Percentiles rank a stretch among this genome's conserved stretches.
These are phyloP conservation scores for Ips nitidus DNA, from an alignment of 1,140 invertebrate genomes.

Conservation along the genomic window DNA sequence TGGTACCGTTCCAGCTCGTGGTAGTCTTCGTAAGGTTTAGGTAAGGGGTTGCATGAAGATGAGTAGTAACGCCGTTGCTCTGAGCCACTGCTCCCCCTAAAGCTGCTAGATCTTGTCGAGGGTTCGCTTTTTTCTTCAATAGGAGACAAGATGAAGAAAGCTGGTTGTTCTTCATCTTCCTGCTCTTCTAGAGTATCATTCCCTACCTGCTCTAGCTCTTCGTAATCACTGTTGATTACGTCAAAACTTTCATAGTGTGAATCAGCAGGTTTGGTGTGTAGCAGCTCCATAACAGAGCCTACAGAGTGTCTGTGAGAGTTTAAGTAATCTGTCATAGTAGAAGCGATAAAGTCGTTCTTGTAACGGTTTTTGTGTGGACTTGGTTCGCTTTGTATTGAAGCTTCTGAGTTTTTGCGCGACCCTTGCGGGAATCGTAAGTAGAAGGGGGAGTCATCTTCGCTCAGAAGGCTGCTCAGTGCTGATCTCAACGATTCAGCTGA, in stretches of 20 bases:
- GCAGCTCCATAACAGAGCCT: slow-evolving; percentile 50
- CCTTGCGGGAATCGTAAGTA: slow-evolving; percentile 10
- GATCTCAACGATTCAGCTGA: slow-evolving; percentile 11
- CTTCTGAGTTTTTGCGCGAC: slow-evolving; percentile 24
- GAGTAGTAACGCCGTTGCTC: slow-evolving; percentile 43
- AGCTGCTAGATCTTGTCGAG: slow-evolving; percentile 55
- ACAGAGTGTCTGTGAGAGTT: slow-evolving; percentile 51
- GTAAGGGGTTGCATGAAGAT: slow-evolving; percentile 47
- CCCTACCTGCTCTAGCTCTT: slow-evolving; percentile 19
- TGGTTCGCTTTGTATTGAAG: slow-evolving; percentile 45
- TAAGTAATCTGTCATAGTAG: slow-evolving; percentile 49
- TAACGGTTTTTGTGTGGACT: slow-evolving; percentile 28
- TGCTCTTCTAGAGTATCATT: slow-evolving; percentile 14
- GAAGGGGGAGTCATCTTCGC: slow-evolving; percentile 17
- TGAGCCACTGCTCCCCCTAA: slow-evolving; percentile 45
- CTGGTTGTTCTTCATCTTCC: slow-evolving; percentile 26
- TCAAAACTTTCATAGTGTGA: slow-evolving; percentile 32
- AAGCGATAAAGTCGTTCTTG: slow-evolving; percentile 45
- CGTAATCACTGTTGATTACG: slow-evolving; percentile 24
- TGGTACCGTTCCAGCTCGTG: slow-evolving; percentile 54
- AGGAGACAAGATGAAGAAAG: slow-evolving; percentile 54
- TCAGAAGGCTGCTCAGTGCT: slow-evolving; percentile 22
- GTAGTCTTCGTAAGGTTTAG: slow-evolving; percentile 37
- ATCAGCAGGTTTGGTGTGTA: slow-evolving; percentile 32
- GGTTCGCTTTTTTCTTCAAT: slow-evolving; percentile 64